Evolutionary conservation across 1,140 invertebrate species (phyloP), one percentile per base, ranked within the genome.

Genomic region (Drosophila jambulina): DNA sequence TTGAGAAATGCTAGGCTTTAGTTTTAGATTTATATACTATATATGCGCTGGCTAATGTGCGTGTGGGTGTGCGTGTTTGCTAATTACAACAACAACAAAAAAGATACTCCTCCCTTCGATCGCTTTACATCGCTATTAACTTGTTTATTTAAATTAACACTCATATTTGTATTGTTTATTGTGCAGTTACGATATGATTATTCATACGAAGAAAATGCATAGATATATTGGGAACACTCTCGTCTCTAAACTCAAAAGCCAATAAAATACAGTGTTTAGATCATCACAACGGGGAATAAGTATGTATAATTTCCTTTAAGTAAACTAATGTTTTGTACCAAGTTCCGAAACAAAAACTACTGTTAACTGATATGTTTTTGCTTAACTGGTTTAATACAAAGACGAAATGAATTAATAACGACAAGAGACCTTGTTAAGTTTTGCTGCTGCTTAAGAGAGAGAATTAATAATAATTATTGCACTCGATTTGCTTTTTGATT

Each of bases 391-490:
- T 46, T 29, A 43, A 42, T 17, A 45, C 29, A 15, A 68, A 42
- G 51, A 36, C 19, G 21, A 38, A 54, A 23, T 10, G 10, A 38
- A 54, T 38, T 15, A 21, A 21, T 25, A 54, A 38, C 34, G 19
- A 71, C 42, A 21, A 32, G 40, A 23, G 34, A 72, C 32, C 21
- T 32, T 27, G 23, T 70, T 36, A 48, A 38, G 27, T 49, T 67
- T 54, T 43, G 17, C 53, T 62, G 78, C 70, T 76, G 63, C 67
- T 67, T 82, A 85, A 45, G 29, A 56, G 40, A 61, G 54, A 36
- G 56, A 70, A 70, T 77, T 87, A 84, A 53, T 85, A 79, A 74
- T 85, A 90, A 77, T 85, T 90, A 90, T 90, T 90, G 85, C 85
- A 90, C 85, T 81, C 68, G 62, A 64, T 58, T 88, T 88, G 68